Evolutionary conservation across 1,140 invertebrate species (phyloP), one percentile per base, ranked within the genome.

Genomic region (Camponotus vicinus): DNA sequence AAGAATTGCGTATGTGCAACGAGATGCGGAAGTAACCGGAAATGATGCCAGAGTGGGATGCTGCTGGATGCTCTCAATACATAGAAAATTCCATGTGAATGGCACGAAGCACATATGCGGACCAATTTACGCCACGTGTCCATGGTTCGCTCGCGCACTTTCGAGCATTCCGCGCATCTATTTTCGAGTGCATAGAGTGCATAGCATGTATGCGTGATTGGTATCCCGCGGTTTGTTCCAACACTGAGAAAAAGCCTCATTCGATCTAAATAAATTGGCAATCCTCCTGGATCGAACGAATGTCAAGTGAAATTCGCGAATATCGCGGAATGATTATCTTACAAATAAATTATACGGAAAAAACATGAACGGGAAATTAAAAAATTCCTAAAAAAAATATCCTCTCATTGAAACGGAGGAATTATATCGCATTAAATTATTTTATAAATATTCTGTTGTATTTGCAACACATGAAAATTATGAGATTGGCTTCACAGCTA

Each of bases 161-260:
- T 73, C 59, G 67, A 52, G 13, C 69, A 52, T 90, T 71, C 90
- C 59, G 67, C 40, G 13, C 63, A 52, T 90, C 76, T 90, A 90
- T 90, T 90, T 90, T 88, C 59, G 82, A 85, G 64, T 49, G 45
- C 71, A 59, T 77, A 75, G 52, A 27, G 69, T 70, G 79, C 67
- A 79, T 78, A 49, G 27, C 18, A 84, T 70, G 78, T 34, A 66
- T 63, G 61, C 27, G 32, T 15, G 13, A 64, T 76, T 55, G 52
- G 83, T 66, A 73, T 88, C 66, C 85, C 69, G n/a, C 42, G 21
- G n/a, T 49, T 73, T 59, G 32, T 63, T 32, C 69, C 34, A 59
- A 80, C 40, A 55, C 27, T 27, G 67, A 82, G 27, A 63, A 37
- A 73, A 21, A 18, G 15, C 15, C n/a, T 8, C 27, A 9, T 49